Conservation (phyloP, 1,140 invertebrate species). For the Eriocheir sinensis region DNA sequence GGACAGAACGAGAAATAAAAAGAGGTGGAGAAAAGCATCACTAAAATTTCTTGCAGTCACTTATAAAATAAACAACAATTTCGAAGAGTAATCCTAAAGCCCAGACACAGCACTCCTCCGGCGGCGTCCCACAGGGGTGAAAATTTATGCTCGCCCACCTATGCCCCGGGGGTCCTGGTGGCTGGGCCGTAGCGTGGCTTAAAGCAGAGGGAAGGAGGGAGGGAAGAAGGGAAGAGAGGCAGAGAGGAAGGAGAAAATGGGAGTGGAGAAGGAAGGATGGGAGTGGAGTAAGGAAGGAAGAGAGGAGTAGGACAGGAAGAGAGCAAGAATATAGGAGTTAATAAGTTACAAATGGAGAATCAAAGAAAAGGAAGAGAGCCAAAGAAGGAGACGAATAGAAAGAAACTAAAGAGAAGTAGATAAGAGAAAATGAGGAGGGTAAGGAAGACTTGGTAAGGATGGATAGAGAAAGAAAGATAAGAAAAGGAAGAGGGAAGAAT, state of each 20-base stretch:
- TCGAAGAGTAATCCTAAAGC: not conserved
- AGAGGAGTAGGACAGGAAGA: no score
- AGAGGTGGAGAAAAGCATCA: not conserved
- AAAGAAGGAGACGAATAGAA: no score
- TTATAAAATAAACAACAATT: slow-evolving; percentile 4
- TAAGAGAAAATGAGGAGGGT: no score
- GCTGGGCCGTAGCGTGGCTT: not conserved
- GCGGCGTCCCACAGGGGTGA: slow-evolving; percentile 41
- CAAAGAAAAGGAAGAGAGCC: no score
- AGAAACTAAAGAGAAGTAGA: no score
- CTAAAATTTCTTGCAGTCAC: not conserved
- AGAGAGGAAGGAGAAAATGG: not conserved
- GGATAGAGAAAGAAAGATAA: no score
- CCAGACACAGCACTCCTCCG: not conserved
- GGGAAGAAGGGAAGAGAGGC: no score
- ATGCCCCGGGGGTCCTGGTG: slow-evolving; percentile 34
- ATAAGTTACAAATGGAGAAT: no score
- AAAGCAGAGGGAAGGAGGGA: slow-evolving; percentile 12
- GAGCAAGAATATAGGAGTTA: no score
- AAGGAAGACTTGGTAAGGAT: no score
- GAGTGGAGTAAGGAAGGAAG: not conserved
- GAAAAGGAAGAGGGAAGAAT: not conserved
- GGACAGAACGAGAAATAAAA: not conserved
- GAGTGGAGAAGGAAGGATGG: not conserved
- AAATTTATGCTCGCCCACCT: slow-evolving; percentile 49